Conservation (phyloP, 1,140 invertebrate species). For the Zaprionus tsacasi region DNA sequence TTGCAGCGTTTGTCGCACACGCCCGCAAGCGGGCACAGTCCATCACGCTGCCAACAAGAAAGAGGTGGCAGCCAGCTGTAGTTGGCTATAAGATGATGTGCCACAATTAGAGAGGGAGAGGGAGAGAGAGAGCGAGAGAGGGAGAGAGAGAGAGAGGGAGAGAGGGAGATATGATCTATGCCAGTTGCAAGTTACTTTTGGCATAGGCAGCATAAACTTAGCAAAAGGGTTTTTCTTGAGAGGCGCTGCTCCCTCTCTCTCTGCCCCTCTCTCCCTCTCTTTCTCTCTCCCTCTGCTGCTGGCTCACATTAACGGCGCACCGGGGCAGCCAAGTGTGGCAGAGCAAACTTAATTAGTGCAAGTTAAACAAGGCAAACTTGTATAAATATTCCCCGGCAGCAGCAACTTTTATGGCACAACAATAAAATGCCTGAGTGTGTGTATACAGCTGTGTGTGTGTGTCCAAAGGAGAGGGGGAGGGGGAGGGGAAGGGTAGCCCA, state of each 20-base stretch:
- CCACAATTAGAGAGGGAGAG: constrained; percentile 17
- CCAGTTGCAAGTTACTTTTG: constrained; percentile 37
- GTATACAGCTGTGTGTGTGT: constrained; percentile 12
- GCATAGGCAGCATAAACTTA: constrained; percentile 37
- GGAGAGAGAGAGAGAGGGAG: not conserved
- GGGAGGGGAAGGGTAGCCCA: no score
- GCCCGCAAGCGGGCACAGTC: constrained; percentile 24
- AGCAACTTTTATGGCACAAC: constrained; percentile 71
- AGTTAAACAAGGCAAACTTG: constrained; percentile 76
- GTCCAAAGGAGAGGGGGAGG: not conserved
- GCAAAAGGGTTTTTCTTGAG: constrained; percentile 19
- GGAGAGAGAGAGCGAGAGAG: not conserved
- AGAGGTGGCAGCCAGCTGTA: constrained; percentile 37
- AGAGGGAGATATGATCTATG: constrained; percentile 26
- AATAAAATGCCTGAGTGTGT: constrained; percentile 58
- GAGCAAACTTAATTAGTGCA: constrained; percentile 79
- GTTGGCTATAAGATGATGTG: constrained; percentile 22
- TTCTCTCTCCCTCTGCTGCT: constrained; percentile 9
- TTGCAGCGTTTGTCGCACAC: constrained; percentile 30
- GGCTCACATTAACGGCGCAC: constrained; percentile 42
- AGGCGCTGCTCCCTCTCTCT: not conserved
- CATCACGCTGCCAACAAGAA: constrained; percentile 48
- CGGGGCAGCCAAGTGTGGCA: constrained; percentile 70
- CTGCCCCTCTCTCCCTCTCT: no score
- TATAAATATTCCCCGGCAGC: constrained; percentile 73